A percentile compares a stretch with the other conserved stretches of the same genome.
Conservation (phyloP, 2,888 invertebrate species). For the Matsumyia berberina region DNA sequence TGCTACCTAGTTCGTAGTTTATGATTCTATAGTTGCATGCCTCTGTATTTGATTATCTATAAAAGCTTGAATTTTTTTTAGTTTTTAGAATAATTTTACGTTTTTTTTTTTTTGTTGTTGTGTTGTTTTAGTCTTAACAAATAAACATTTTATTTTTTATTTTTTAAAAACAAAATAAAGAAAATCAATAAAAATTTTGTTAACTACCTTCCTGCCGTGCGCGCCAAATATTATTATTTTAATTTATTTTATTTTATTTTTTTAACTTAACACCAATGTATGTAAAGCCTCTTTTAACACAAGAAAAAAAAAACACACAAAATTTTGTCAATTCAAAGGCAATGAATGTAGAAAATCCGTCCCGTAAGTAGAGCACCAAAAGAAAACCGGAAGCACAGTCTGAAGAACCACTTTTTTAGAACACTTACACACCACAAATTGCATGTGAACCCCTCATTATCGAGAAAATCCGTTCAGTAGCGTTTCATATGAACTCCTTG, state of each 20-base stretch:
- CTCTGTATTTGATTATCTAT: background rate
- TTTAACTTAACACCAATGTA: conserved; percentile 69
- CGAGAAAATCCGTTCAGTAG: conserved; percentile 48
- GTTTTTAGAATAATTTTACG: conserved; percentile 49
- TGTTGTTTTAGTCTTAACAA: conserved; percentile 55
- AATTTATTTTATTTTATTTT: conserved; percentile 76
- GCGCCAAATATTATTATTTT: conserved; percentile 80
- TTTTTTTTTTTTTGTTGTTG: conserved; percentile 20
- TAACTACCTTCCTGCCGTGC: conserved; percentile 84
- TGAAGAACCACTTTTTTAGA: conserved; percentile 36
- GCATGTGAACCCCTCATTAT: conserved; percentile 56
- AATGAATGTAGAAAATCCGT: conserved; percentile 42
- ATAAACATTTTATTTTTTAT: conserved; percentile 70
- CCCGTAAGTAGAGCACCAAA: conserved; percentile 31
- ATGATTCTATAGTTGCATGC: too few species aligned
- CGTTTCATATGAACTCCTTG: background rate
- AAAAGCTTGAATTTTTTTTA: conserved; percentile 50
- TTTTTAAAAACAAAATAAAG: conserved; percentile 70
- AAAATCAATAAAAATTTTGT: conserved; percentile 64
- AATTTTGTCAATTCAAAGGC: conserved; percentile 30
- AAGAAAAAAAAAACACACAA: conserved; percentile 9
- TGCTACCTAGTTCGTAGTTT: background rate
- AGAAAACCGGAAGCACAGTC: conserved; percentile 22
- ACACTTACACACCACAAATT: conserved; percentile 46
- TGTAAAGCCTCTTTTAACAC: conserved; percentile 63